These are phyloP conservation scores for Protobothrops flavoviridis DNA, from an alignment of 2,113 vertebrate genomes.

Conservation along the genomic window DNA sequence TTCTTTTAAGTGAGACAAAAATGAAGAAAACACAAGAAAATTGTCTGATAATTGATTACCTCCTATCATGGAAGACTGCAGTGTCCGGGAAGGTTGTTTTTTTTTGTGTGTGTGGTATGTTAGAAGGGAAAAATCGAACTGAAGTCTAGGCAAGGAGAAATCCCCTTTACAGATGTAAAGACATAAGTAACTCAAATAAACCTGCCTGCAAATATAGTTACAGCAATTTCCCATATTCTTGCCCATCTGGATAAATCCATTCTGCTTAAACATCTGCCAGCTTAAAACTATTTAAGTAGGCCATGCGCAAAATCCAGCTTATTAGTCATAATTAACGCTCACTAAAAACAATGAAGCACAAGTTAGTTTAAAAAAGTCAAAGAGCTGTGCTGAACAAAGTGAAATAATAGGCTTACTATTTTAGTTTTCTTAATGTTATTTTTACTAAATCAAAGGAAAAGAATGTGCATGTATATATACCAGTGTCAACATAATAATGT, in stretches of 20 bases:
- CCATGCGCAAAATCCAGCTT: neutral
- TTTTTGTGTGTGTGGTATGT: too few relatives aligned
- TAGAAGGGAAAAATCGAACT: neutral
- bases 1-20: neutral
- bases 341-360: neutral
- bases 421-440: neutral
- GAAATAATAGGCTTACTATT: neutral
- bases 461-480: neutral
- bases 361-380: neutral
- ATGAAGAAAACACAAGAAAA: neutral
- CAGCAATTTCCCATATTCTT: neutral
- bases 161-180: neutral
- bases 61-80: neutral
- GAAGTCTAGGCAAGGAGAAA: neutral
- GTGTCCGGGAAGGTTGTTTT: too few relatives aligned
- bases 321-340: neutral
- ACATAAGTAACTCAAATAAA: neutral
- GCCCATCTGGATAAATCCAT: neutral
- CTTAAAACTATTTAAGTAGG: neutral
- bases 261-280: neutral
- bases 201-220: neutral
- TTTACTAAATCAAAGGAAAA: neutral
- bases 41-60: neutral
- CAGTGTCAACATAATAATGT: neutral
- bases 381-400: neutral